These are phyloP conservation scores for Bombylius discolor DNA, from an alignment of 2,888 invertebrate genomes.

Conservation along the genomic window DNA sequence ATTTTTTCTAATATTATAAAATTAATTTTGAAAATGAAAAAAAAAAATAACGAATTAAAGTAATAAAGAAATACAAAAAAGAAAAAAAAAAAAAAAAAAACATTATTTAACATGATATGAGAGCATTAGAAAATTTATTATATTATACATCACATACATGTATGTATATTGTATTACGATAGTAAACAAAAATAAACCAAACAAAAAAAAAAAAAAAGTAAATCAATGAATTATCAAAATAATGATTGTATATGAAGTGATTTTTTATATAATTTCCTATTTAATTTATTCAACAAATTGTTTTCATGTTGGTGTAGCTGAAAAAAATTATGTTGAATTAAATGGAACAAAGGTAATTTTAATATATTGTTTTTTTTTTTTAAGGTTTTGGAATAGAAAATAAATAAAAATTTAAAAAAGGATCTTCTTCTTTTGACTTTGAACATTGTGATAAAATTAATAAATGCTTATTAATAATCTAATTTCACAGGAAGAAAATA, in stretches of 20 bases:
- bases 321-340: slow-evolving; percentile 27
- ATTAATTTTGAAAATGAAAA: not conserved
- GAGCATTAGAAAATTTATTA: too few relatives aligned
- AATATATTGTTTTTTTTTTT: not conserved
- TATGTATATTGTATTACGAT: too few relatives aligned
- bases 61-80: too few relatives aligned
- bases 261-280: slow-evolving; percentile 4
- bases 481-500: too few relatives aligned
- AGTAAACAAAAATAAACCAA: not conserved
- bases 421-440: too few relatives aligned
- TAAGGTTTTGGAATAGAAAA: not conserved
- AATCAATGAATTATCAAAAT: not conserved
- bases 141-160: too few relatives aligned
- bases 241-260: slow-evolving; percentile 9
- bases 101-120: too few relatives aligned
- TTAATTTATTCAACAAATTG: slow-evolving; percentile 9
- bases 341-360: slow-evolving; percentile 31
- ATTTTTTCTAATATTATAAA: not conserved
- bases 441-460: too few relatives aligned
- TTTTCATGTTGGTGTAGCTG: slow-evolving; percentile 29
- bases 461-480: too few relatives aligned
- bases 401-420: not conserved
- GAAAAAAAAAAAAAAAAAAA: too few relatives aligned
- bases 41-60: too few relatives aligned
- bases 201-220: too few relatives aligned